phyloP scores from a whole-genome alignment of 2,797 vertebrate genomes.

The Trachops cirrhosus region DNA sequence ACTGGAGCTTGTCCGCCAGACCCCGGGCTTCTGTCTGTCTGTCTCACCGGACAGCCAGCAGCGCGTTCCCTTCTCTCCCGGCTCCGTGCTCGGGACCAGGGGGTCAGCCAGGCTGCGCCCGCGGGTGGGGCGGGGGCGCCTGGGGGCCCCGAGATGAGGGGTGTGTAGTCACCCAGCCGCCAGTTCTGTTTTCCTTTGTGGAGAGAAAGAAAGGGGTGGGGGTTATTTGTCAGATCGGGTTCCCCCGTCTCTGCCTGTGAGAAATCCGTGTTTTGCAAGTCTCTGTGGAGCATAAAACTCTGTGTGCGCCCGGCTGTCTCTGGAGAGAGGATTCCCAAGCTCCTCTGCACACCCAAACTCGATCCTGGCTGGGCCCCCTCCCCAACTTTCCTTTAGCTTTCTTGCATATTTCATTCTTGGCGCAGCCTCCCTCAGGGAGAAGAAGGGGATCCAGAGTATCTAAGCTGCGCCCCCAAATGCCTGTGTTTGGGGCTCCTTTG shows the following conservation, averaged over 20 bases:
- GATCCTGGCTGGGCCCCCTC: conserved; percentile 47
- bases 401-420: not conserved
- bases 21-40: not conserved
- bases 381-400: conserved; percentile 57
- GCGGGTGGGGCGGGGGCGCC: not conserved
- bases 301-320: not conserved
- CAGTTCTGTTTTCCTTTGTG: conserved; percentile 73
- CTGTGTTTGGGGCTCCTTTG: not conserved
- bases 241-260: conserved; percentile 23
- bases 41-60: not conserved
- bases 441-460: not conserved
- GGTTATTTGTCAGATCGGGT: conserved; percentile 49
- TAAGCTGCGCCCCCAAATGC: not conserved
- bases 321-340: not conserved
- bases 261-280: conserved; percentile 35
- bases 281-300: not conserved
- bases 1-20: not conserved
- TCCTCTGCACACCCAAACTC: not conserved
- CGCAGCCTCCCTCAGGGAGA: not conserved
- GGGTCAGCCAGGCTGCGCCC: not conserved
- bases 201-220: conserved; percentile 63
- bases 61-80: not conserved
- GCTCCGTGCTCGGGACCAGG: not conserved
- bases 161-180: conserved; percentile 34
- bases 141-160: not conserved